Base-by-base conservation (phyloP, 1,140 invertebrate species). In the Argopecten irradians region DNA sequence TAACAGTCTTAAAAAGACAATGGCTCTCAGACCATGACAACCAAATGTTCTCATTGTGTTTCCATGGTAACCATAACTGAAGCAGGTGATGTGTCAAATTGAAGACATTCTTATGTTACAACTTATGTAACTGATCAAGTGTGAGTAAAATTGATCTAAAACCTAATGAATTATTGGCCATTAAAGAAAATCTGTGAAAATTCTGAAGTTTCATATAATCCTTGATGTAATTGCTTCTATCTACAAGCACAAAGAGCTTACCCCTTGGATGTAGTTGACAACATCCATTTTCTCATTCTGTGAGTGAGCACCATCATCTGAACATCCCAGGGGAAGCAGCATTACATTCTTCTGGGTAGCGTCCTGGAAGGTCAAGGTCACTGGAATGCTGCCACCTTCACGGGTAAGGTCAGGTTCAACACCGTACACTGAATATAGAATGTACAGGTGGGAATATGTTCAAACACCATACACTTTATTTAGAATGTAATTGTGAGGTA, bases 241-340 rank as follows among this genome's bases (percentile, higher is more conserved):
- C 22, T 34, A 84, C 83, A 22, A 22, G 2, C 5, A 32, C 33
- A 46, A 28, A 71, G 28, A 16, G 14, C 91, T 90, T 96, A 99
- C 98, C 89, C 98, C 98, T 96, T 98, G 97, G 92, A 99, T 98
- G 93, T 99, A 99, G 96, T 99, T 99, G 85, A 96, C 96, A 87
- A 97, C 96, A 96, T 99, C 97, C 91, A 99, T 96, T 95, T 99
- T 99, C 95, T 99, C 99, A 96, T 99, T 99, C 96, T 99, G 99
- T 0, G 98, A 99, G 96, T 99, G 99, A 88, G 99, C 98, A 90
- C 99, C 99, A 96, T 99, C 99, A 95, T 99, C 99, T 88, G 97
- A 97, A 28, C 92, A 87, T 36, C 99, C 99, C 83, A 96, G 95
- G 5, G 98, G 98, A 85, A 99, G 96, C 41, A 99, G 96, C 89